These are phyloP conservation scores for Xenentodon cancila DNA, from an alignment of 2,797 vertebrate genomes.

Conservation along the genomic window DNA sequence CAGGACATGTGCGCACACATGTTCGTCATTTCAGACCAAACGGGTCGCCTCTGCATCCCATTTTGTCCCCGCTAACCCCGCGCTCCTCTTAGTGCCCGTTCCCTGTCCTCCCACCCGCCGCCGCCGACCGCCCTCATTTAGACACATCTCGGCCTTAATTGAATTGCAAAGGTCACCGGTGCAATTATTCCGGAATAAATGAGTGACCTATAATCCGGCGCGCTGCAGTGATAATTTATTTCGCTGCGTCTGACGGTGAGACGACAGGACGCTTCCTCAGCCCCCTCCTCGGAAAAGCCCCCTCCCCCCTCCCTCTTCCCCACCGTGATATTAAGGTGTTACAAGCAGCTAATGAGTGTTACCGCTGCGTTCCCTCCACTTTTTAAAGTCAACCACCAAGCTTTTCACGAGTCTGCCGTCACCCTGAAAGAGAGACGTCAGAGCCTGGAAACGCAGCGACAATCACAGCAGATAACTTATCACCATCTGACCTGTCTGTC, in stretches of 20 bases:
- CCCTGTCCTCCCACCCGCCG: slow-evolving; percentile 10
- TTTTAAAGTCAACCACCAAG: slow-evolving; percentile 26
- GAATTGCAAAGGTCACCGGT: slow-evolving; percentile 87
- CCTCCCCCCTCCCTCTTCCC: slow-evolving; percentile 28
- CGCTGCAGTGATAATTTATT: slow-evolving; percentile 73
- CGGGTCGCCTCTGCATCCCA: slow-evolving; percentile 41
- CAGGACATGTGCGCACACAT: slow-evolving; percentile 12
- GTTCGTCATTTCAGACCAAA: slow-evolving; percentile 32
- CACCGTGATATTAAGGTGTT: slow-evolving; percentile 66
- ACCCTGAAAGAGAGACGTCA: slow-evolving; percentile 44
- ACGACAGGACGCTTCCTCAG: slow-evolving; percentile 68
- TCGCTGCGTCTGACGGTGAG: slow-evolving; percentile 68
- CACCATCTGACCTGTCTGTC: neutral
- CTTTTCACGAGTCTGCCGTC: slow-evolving; percentile 4
- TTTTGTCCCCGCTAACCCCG: slow-evolving; percentile 41
- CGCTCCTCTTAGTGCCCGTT: slow-evolving; percentile 14
- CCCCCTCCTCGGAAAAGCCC: slow-evolving; percentile 65
- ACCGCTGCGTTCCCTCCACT: slow-evolving; percentile 51
- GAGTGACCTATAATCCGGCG: slow-evolving; percentile 81
- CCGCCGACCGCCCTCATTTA: slow-evolving; percentile 73
- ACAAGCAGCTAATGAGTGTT: slow-evolving; percentile 76
- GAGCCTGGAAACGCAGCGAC: slow-evolving; percentile 19
- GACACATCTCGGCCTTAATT: slow-evolving; percentile 84
- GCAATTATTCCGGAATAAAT: slow-evolving; percentile 88
- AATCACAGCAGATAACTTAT: neutral